These are phyloP conservation scores for Eristalis pertinax DNA, from an alignment of 2,888 invertebrate genomes.

Conservation along the genomic window DNA sequence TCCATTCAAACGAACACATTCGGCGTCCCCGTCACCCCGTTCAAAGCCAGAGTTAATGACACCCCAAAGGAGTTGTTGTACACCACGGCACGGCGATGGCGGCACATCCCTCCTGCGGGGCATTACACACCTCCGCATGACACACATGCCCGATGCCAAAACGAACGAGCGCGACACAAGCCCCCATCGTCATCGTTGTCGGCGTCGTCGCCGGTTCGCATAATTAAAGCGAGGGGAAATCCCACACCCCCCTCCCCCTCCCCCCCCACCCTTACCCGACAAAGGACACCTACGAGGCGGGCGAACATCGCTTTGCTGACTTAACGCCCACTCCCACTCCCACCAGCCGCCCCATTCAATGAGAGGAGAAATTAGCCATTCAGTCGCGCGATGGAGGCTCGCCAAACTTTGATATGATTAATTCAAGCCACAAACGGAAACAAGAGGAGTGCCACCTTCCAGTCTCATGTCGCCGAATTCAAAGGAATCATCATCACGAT, in stretches of 20 bases:
- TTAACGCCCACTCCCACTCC: too few species aligned
- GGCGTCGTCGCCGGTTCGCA: background rate
- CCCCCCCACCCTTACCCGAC: too few species aligned
- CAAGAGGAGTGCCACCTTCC: slow-evolving; percentile 28
- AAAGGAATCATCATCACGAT: slow-evolving; percentile 5
- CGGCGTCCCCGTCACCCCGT: background rate
- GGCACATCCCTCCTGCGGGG: background rate
- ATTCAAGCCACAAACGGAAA: slow-evolving; percentile 38
- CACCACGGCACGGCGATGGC: background rate
- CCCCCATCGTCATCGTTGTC: background rate
- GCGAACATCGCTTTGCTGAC: too few species aligned
- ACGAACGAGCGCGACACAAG: background rate
- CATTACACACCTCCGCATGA: background rate
- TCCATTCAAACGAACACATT: background rate
- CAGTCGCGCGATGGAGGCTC: background rate
- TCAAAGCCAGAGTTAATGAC: background rate
- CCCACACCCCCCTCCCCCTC: background rate
- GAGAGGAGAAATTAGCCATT: slow-evolving; percentile 3
- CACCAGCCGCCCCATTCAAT: background rate
- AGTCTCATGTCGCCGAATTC: background rate
- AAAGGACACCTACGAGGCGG: background rate
- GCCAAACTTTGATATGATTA: slow-evolving; percentile 20
- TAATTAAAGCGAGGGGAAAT: background rate
- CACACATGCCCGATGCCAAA: background rate
- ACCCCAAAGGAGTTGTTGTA: background rate